phyloP scores from a whole-genome alignment of 2,888 invertebrate species.

The Mimumesa dahlbomi region DNA sequence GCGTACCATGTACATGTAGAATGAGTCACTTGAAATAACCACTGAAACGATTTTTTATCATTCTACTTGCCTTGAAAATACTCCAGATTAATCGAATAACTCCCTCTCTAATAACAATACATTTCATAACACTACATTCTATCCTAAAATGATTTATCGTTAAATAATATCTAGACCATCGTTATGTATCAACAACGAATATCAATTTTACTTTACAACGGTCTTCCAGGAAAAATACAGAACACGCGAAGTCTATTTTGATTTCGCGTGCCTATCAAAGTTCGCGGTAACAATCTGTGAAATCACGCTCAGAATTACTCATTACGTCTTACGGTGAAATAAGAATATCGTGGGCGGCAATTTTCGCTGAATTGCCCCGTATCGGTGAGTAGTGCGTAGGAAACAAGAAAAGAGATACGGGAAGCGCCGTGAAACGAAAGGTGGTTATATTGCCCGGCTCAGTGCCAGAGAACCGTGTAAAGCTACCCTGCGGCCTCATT shows the following conservation, averaged over 20 bases:
- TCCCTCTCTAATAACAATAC: no score
- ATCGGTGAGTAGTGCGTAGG: no score
- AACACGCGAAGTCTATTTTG: conserved; percentile 13
- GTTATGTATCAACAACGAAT: no score
- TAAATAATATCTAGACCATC: no score
- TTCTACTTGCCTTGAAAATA: no score
- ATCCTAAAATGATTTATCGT: no score
- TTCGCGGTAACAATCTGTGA: conserved; percentile 21
- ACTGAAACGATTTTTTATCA: no score
- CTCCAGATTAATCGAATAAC: no score
- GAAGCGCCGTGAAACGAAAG: conserved; percentile 49
- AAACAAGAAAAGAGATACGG: conserved; percentile 21
- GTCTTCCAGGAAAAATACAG: background rate
- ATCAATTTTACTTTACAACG: background rate
- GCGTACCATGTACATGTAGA: background rate
- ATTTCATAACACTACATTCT: no score
- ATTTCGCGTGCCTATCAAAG: conserved; percentile 9
- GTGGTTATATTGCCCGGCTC: conserved; percentile 65
- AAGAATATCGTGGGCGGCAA: conserved; percentile 30
- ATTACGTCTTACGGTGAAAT: conserved; percentile 38
- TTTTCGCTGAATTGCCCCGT: conserved; percentile 15
- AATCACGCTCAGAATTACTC: conserved; percentile 17
- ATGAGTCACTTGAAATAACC: no score
- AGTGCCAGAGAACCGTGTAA: conserved; percentile 71
- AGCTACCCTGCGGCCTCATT: conserved; percentile 64